Evolutionary conservation across 2,888 invertebrate genomes (phyloP).

Genomic region (Odontomyia ornata): DNA sequence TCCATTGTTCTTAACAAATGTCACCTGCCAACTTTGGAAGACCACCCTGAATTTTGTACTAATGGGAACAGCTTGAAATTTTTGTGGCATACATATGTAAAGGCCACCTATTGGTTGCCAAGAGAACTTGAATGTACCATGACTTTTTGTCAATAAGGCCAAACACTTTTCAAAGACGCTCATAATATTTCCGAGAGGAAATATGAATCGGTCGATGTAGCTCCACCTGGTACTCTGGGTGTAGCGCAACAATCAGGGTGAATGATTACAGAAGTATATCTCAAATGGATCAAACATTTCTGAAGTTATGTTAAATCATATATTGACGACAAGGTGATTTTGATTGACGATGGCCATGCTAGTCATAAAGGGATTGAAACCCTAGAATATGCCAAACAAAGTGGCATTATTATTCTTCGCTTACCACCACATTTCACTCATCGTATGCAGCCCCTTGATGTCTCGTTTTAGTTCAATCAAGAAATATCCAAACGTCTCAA

Average conservation of each 20-base stretch:
- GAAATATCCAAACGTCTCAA: conserved; percentile 46
- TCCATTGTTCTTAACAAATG: no score
- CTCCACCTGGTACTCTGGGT: conserved; percentile 55
- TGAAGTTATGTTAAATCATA: conserved; percentile 50
- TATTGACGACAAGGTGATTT: conserved; percentile 53
- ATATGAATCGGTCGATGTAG: conserved; percentile 50
- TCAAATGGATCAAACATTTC: conserved; percentile 1
- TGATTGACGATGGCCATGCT: conserved; percentile 56
- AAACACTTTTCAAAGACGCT: no score
- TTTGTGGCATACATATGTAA: no score
- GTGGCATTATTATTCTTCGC: conserved; percentile 52
- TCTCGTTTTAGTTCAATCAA: conserved; percentile 24
- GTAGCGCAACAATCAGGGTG: conserved; percentile 16
- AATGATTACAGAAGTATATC: neutral
- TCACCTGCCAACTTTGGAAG: no score
- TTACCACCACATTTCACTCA: conserved; percentile 48
- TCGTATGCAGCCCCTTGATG: no score
- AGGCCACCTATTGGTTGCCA: no score
- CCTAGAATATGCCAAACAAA: conserved; percentile 55
- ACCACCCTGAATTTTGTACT: no score
- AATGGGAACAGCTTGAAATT: no score
- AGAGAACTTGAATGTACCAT: no score
- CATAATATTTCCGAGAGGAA: neutral
- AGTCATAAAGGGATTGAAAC: conserved; percentile 52
- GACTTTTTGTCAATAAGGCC: no score